phyloP scores from a whole-genome alignment of 2,113 vertebrate genomes.

The Benitochromis conjunctus region DNA sequence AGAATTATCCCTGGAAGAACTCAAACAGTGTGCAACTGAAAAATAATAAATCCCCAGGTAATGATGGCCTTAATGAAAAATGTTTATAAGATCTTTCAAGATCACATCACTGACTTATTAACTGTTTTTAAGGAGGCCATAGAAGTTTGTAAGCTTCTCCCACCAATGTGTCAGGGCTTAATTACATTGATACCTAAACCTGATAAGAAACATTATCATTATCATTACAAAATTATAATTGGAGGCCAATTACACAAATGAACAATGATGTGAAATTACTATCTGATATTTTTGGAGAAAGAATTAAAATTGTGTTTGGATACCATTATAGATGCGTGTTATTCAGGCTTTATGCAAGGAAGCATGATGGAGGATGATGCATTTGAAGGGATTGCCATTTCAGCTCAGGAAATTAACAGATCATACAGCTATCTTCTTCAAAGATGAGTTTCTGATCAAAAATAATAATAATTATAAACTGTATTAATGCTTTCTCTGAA shows the following conservation, averaged over 20 bases:
- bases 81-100: background rate
- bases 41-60: background rate
- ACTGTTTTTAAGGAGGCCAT: background rate
- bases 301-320: background rate
- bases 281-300: background rate
- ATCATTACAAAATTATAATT: background rate
- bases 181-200: background rate
- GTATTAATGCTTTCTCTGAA: background rate
- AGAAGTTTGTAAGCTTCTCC: background rate
- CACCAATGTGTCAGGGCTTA: accelerated
- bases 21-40: background rate
- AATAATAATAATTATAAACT: background rate
- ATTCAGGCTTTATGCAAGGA: background rate
- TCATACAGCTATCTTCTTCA: accelerated
- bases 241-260: background rate
- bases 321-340: background rate
- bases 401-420: background rate
- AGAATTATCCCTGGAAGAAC: background rate
- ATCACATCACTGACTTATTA: background rate
- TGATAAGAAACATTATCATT: accelerated
- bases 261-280: background rate
- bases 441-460: background rate
- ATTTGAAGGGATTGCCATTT: background rate
- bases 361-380: background rate
- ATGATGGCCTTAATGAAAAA: background rate